Conservation (phyloP, 2,797 vertebrate genomes). For the Sebastes wilsoni region DNA sequence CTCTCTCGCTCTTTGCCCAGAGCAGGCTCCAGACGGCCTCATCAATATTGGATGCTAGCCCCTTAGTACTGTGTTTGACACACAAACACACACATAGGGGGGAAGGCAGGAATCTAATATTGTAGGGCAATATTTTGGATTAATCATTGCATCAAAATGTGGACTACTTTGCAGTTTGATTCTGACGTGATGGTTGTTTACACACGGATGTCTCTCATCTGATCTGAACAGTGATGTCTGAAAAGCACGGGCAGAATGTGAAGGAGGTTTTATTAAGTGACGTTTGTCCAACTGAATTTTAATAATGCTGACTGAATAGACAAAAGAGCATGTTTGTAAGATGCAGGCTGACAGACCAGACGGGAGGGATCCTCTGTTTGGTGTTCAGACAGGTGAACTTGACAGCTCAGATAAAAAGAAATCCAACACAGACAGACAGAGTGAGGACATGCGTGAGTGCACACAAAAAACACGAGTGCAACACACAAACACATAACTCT, state of each 20-base stretch:
- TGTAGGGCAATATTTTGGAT: not conserved
- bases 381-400: conserved; percentile 46
- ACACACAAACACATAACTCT: conserved; percentile 4
- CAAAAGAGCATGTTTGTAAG: conserved; percentile 15
- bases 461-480: not conserved
- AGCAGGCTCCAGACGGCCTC: conserved; percentile 65
- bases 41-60: conserved; percentile 70
- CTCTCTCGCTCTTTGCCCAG: conserved; percentile 25
- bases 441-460: conserved; percentile 24
- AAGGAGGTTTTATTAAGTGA: not conserved
- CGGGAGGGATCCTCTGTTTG: conserved; percentile 33
- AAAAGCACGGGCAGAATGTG: not conserved
- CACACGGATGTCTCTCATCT: not conserved
- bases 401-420: conserved; percentile 43
- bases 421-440: conserved; percentile 23
- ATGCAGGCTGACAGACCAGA: conserved; percentile 21
- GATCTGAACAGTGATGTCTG: not conserved
- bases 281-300: not conserved
- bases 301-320: not conserved
- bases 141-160: not conserved
- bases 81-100: conserved; percentile 1
- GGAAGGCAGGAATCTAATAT: not conserved
- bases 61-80: conserved; percentile 24
- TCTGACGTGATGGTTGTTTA: not conserved
- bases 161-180: not conserved